Percentiles rank a stretch among this genome's conserved stretches.
Conservation (phyloP, 2,113 vertebrate genomes). For the Canis aureus region DNA sequence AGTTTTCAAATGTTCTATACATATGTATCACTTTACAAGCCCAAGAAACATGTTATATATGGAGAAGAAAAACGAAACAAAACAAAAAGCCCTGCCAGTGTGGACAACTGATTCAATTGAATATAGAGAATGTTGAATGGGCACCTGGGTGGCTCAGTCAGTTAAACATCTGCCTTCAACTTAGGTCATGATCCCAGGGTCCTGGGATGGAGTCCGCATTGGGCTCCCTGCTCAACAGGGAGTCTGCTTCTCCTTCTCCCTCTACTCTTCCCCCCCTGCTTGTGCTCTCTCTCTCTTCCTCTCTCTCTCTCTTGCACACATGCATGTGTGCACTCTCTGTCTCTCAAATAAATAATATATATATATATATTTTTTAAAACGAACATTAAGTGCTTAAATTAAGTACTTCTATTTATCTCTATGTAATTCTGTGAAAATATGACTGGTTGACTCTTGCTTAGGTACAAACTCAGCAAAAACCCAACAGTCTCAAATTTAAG, state of each 20-base stretch:
- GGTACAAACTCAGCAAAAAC: not conserved
- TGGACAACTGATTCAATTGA: not conserved
- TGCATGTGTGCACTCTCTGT: no score
- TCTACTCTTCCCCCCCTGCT: no score
- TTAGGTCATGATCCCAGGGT: no score
- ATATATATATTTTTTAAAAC: not conserved
- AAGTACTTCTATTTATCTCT: not conserved
- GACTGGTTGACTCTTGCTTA: not conserved
- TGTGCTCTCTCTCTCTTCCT: no score
- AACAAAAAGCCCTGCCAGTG: not conserved
- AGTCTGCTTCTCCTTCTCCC: no score
- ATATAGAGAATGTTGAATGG: not conserved
- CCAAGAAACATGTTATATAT: not conserved
- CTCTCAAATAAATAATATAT: no score
- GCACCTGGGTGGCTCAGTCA: no score
- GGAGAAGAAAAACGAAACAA: not conserved
- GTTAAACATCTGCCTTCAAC: no score
- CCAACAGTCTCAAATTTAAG: slow-evolving; percentile 28
- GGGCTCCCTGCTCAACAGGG: no score
- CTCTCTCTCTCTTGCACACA: no score
- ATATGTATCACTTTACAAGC: not conserved
- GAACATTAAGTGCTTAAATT: slow-evolving; percentile 22
- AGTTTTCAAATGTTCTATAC: slow-evolving; percentile 7
- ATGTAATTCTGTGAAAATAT: not conserved
- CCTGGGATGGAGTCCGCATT: no score